Evolutionary conservation across 2,888 invertebrate species (phyloP), one percentile per base, ranked within the genome.

Genomic region (Rhagonycha lutea): DNA sequence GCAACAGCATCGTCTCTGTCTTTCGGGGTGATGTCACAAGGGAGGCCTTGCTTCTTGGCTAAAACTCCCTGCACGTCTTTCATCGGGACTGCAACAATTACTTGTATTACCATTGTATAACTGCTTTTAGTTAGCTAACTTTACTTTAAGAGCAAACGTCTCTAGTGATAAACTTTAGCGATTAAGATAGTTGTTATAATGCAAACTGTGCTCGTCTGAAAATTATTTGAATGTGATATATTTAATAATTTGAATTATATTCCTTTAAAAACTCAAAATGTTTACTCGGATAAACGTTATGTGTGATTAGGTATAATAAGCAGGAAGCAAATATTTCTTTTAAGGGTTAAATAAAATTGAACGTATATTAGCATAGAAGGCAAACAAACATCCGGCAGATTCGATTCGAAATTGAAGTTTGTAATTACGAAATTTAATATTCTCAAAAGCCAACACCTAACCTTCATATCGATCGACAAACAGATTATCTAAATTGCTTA

Each of bases 11-110:
- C 96, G 84, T 95, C 93, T 72, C 93, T 90, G 83, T 94, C 92
- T 80, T 92, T 90, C 9, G 96, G 93, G 82, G 92, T 92, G 81
- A 97, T 95, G 88, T 96, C 95, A 87, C 97, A 97, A 11, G 96
- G 96, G 72, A 97, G 89, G 79, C 94, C 92, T 18, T 94, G 95
- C 86, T 94, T 94, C 86, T 94, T 93, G 28, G 94, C 94, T 80
- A 94, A 89, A 5, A 96, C 96, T 26, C 96, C 96, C 86, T 94
- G 92, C 77, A 96, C 94, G 84, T 94, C 92, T 78, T 92, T 92
- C 84, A 95, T 92, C 71, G 95, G 95, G 87, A 95, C 96, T 95
- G 92, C 75, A 85, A 85, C 82, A 84, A 85, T 83, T 83, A 83
- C 80, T 81, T 79, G 76, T 81, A 81, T 84, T 82, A 83, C 82